These are phyloP conservation scores for Latrodectus geometricus DNA, from an alignment of 1,140 invertebrate species.

Conservation along the genomic window DNA sequence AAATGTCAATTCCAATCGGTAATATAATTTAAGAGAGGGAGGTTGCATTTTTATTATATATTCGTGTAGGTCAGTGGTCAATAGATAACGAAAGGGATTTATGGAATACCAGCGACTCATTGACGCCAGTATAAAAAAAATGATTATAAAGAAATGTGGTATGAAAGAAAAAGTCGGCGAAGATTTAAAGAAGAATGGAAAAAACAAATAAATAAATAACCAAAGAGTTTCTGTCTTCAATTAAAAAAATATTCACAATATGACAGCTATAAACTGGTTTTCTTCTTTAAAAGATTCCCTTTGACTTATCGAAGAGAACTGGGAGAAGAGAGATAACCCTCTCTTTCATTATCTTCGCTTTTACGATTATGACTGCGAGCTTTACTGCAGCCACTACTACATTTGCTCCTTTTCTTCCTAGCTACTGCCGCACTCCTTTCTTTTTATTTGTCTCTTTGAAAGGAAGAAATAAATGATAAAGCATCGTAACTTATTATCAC, in stretches of 20 bases:
- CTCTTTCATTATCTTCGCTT: not conserved
- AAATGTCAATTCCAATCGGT: no score
- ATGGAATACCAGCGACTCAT: constrained; percentile 33
- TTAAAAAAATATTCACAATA: constrained; percentile 20
- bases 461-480: not conserved
- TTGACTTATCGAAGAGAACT: not conserved
- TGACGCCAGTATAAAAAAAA: constrained; percentile 1
- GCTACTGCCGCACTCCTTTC: not conserved
- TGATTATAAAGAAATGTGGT: no score
- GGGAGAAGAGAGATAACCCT: not conserved
- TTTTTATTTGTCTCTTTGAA: not conserved
- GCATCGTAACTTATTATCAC: not conserved
- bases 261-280: constrained; percentile 43
- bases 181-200: not conserved
- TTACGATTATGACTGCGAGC: not conserved
- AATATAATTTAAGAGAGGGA: not conserved
- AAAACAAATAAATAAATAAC: not conserved
- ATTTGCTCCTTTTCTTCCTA: not conserved
- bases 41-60: not conserved
- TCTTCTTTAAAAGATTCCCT: constrained; percentile 25
- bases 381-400: not conserved
- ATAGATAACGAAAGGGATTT: constrained; percentile 31
- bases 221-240: constrained; percentile 9
- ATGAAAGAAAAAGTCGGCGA: not conserved
- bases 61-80: constrained; percentile 48